Evolutionary conservation across 2,797 vertebrate species (phyloP).

Genomic region (Merluccius polli): DNA sequence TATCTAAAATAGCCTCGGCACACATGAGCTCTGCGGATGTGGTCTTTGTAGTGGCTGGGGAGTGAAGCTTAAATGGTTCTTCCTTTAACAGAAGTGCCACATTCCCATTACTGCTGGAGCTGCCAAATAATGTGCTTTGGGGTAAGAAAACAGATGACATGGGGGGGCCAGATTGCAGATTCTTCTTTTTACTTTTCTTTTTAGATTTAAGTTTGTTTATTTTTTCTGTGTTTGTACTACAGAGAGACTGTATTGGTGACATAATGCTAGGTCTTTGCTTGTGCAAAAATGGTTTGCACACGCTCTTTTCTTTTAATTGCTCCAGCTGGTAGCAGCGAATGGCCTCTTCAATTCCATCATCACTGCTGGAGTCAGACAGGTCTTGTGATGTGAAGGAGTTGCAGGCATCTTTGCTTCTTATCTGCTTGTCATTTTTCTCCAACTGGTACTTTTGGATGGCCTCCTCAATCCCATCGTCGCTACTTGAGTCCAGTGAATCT

Average conservation of each 20-base stretch:
- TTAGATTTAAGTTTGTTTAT: slow-evolving; percentile 59
- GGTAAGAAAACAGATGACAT: slow-evolving; percentile 33
- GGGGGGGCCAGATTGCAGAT: slow-evolving; percentile 40
- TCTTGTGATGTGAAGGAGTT: slow-evolving; percentile 35
- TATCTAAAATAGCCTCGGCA: slow-evolving; percentile 95
- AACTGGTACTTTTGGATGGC: slow-evolving; percentile 91
- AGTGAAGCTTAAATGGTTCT: slow-evolving; percentile 42
- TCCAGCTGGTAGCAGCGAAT: slow-evolving; percentile 90
- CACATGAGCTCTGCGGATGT: slow-evolving; percentile 92
- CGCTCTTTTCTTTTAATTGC: slow-evolving; percentile 72
- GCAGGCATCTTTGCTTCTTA: slow-evolving; percentile 29
- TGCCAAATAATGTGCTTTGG: slow-evolving; percentile 34
- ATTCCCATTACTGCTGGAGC: slow-evolving; percentile 52
- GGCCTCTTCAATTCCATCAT: slow-evolving; percentile 95
- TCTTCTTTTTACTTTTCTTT: slow-evolving; percentile 66
- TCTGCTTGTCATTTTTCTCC: slow-evolving; percentile 69
- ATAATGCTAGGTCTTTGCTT: slow-evolving; percentile 42
- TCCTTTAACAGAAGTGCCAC: slow-evolving; percentile 47
- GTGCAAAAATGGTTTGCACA: slow-evolving; percentile 44
- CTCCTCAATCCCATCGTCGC: slow-evolving; percentile 94
- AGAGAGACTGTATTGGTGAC: slow-evolving; percentile 28
- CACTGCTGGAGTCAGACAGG: slow-evolving; percentile 85
- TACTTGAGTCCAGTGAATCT: slow-evolving; percentile 80
- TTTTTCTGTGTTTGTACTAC: slow-evolving; percentile 55
- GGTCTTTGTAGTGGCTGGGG: slow-evolving; percentile 68